phyloP scores from a whole-genome alignment of 2,113 vertebrate genomes.

The Tiliqua scincoides region DNA sequence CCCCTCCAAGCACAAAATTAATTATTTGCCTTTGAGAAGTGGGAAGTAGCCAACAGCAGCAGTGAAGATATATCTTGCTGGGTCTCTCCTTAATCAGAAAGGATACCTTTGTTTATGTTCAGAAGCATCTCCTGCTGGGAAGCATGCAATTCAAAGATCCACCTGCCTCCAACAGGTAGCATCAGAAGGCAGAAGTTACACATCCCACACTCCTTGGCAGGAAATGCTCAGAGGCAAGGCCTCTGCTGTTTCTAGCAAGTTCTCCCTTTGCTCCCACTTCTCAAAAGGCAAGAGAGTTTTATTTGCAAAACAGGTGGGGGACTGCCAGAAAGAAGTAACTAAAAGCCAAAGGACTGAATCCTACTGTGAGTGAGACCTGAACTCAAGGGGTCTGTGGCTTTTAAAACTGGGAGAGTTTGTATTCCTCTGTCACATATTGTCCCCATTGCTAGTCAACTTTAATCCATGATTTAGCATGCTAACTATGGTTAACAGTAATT shows the following conservation, averaged over 20 bases:
- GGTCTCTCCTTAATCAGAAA: too few species aligned
- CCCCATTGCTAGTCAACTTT: neutral
- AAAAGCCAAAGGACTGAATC: neutral
- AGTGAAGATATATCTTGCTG: too few species aligned
- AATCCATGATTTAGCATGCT: neutral
- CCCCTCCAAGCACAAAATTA: neutral
- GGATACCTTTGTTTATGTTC: too few species aligned
- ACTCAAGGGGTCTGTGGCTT: neutral
- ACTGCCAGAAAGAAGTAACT: neutral
- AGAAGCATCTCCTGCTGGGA: neutral
- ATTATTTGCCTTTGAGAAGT: neutral
- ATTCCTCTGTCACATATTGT: neutral
- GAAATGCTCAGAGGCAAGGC: neutral
- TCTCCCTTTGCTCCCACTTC: neutral
- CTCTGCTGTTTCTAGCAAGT: too few species aligned
- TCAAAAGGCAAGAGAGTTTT: neutral
- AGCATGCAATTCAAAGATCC: neutral
- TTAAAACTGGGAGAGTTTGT: neutral
- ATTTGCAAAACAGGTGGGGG: neutral
- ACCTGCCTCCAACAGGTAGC: neutral
- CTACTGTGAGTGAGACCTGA: neutral
- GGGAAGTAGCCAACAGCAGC: neutral
- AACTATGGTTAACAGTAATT: neutral
- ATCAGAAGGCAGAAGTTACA: neutral
- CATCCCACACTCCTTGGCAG: neutral